Percentiles rank a stretch among this genome's conserved stretches.
Conservation (phyloP, 2,888 invertebrate species). For the Nomada ruficornis region DNA sequence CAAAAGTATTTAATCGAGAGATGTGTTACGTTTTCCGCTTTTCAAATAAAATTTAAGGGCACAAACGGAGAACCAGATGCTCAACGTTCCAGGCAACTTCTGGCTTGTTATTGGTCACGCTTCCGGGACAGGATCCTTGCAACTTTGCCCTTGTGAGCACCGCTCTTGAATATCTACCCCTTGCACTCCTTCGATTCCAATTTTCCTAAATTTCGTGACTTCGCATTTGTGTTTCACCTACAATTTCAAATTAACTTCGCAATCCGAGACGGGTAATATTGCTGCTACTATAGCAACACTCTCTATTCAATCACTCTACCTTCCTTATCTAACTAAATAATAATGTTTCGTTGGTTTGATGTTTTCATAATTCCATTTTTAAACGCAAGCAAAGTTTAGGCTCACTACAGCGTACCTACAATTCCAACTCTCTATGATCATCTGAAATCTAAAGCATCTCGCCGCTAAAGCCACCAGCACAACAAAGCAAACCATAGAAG, state of each 20-base stretch:
- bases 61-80: background rate
- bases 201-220: background rate
- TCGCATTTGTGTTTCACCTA: background rate
- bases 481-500: too few species aligned
- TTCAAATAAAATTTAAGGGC: background rate
- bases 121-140: slow-evolving; percentile 4
- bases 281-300: background rate
- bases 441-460: too few species aligned
- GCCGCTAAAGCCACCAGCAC: too few species aligned
- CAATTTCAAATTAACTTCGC: background rate
- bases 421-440: too few species aligned
- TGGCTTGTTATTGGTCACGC: background rate
- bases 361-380: background rate
- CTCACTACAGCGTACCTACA: too few species aligned
- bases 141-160: slow-evolving; percentile 7
- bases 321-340: too few species aligned
- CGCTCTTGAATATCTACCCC: slow-evolving; percentile 1
- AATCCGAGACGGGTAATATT: background rate
- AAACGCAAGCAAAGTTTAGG: too few species aligned
- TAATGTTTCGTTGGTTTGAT: background rate
- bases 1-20: background rate
- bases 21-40: background rate
- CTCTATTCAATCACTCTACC: too few species aligned
- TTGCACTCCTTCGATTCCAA: slow-evolving; percentile 13
- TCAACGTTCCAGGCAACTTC: background rate